These are phyloP conservation scores for Spondyliosoma cantharus DNA, from an alignment of 2,797 vertebrate species.

Conservation along the genomic window DNA sequence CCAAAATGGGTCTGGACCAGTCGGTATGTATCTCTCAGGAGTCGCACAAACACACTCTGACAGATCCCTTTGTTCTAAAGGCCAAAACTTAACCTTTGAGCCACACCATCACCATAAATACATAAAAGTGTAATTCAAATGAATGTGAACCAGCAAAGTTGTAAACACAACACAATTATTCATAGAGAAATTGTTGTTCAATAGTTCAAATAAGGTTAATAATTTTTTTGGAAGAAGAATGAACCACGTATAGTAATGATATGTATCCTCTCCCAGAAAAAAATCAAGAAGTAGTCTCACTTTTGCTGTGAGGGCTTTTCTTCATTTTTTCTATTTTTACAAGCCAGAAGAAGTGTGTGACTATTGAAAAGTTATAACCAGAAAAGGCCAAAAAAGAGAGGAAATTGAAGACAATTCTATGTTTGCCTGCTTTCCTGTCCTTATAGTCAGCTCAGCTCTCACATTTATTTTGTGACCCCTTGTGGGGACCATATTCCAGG, in stretches of 20 bases:
- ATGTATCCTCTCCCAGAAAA: too few species aligned
- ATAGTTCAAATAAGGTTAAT: too few species aligned
- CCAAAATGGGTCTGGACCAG: constrained; percentile 74
- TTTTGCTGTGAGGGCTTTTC: too few species aligned
- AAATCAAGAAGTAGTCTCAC: too few species aligned
- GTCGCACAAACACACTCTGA: constrained; percentile 1
- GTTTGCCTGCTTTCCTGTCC: not conserved
- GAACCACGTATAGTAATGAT: too few species aligned
- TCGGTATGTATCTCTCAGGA: constrained; percentile 61
- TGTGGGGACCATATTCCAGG: not conserved
- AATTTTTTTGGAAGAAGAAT: too few species aligned
- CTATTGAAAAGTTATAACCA: not conserved
- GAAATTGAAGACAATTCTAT: not conserved
- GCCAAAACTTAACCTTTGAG: not conserved
- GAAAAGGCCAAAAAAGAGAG: not conserved
- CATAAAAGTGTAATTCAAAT: not conserved
- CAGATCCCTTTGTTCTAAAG: not conserved
- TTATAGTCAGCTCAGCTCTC: not conserved
- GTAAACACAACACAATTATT: not conserved
- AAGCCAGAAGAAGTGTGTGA: not conserved
- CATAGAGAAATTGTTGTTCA: not conserved
- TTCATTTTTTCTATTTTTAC: not conserved
- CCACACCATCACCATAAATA: not conserved
- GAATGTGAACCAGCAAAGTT: not conserved
- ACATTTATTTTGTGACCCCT: not conserved